Evolutionary conservation across 2,113 vertebrate species (phyloP), one percentile per base, ranked within the genome.

Genomic region (Isichthys henryi): DNA sequence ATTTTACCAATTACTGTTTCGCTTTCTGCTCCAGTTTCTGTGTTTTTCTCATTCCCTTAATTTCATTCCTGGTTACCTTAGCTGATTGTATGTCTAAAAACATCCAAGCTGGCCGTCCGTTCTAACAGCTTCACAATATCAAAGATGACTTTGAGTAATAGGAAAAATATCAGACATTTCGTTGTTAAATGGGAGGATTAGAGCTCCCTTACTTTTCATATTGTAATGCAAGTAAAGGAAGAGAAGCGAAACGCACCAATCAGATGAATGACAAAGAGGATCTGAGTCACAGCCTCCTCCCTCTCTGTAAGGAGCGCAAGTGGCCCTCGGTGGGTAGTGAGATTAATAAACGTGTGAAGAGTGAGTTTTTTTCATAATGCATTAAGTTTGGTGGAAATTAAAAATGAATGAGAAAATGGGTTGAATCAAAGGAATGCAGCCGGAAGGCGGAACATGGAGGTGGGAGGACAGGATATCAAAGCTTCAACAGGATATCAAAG

Each of bases 401-500:
- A 86, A 86, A 49, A 86, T 50, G 84, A 70, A 70, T 70, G 62
- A 70, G 62, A 70, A 70, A 86, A 50, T 31, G 84, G 52, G 84
- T 27, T 15, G 48, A 86, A 49, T 86, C n/a, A 50, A 86, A 50
- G 48, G 84, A 49, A 48, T 50, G 84, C 48, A 86, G 48, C 49
- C 13, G 48, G n/a, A 49, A 50, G n/a, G 45, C n/a, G 13, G n/a
- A 31, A 50, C 48, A 13, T 46, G 84, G 84, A 50, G 48, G 45
- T 7, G 48, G n/a, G 48, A 9, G 23, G 27, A 49, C n/a, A 27
- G 10, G 62, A 70, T 70, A 66, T 66, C n/a, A 66, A 66, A 66
- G 58, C 8, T 2, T 3, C 8, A 27, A 66, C 43, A 27, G 84
- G 45, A 49, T 50, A 86, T 86, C 48, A 86, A 52, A 86, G 84